Evolutionary conservation across 2,888 invertebrate species (phyloP), one percentile per base, ranked within the genome.

Genomic region (Adela reaumurella): DNA sequence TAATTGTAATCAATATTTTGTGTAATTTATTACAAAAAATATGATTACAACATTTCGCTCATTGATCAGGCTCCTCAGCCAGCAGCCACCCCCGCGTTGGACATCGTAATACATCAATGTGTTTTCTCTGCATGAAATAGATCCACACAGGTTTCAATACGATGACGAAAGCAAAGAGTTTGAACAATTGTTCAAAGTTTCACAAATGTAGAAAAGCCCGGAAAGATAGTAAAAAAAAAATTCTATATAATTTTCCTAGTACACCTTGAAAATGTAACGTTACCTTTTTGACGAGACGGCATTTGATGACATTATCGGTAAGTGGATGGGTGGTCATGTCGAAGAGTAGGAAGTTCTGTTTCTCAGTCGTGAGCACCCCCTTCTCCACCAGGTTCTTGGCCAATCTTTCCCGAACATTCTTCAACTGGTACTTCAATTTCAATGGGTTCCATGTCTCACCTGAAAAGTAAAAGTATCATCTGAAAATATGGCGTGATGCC

Each of bases 311-410:
- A 74, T 94, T 93, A 70, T 99, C 97, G 55, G 93, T 95, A 53
- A 99, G 83, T 42, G 99, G 99, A 83, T 99, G 99, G 60, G 99
- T 99, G 49, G 99, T 99, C 97, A 99, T 99, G 80, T 99, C 99
- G 71, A 99, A 99, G 50, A 99, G 83, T 61, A 99, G 83, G 77
- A 99, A 99, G 74, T 99, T 99, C 78, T 99, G 98, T 81, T 98
- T 99, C 73, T 99, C 98, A 51, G 98, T 99, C 53, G 98, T 97
- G 58, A 98, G 84, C 43, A 99, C 97, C 57, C 98, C 98, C 73
- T 99, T 99, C 72, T 99, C 99, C 35, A 98, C 98, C 61, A 99
- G 85, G 81, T 98, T 99, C 77, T 99, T 99, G 45, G 99, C 99
- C 66, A 99, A 84, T 63, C 99, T 86, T 81, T 99, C 99, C 58